These are phyloP conservation scores for Stictonetta naevosa DNA, from an alignment of 2,113 vertebrate genomes.

Conservation along the genomic window DNA sequence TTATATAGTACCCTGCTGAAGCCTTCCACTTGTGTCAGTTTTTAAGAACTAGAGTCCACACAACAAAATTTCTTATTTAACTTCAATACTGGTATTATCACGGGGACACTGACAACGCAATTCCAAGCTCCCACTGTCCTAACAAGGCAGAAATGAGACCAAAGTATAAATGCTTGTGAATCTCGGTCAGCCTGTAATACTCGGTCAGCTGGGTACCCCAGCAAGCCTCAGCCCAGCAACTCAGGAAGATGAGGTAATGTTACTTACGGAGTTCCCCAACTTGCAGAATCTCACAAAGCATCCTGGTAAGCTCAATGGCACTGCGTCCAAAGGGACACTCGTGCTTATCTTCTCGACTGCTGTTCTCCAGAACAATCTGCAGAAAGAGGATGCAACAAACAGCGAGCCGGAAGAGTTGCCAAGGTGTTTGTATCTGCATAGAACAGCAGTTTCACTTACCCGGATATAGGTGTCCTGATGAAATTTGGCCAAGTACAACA, in stretches of 20 bases:
- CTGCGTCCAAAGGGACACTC: conserved; percentile 98
- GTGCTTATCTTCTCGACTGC: conserved; percentile 95
- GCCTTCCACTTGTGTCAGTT: not conserved
- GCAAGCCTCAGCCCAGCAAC: not conserved
- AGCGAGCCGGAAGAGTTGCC: not conserved
- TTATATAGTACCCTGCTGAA: not conserved
- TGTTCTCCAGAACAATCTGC: conserved; percentile 97
- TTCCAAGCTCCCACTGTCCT: not conserved
- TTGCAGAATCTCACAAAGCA: conserved; percentile 96
- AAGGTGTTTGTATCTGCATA: not conserved
- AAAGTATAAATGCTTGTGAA: not conserved
- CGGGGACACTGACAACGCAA: not conserved
- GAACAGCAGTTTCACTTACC: conserved; percentile 70
- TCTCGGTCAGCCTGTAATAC: not conserved
- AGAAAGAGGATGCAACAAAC: not conserved
- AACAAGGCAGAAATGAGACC: not conserved
- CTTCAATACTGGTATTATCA: not conserved
- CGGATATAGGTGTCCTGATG: conserved; percentile 98
- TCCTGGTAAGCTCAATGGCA: conserved; percentile 94
- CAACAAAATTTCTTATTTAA: not conserved
- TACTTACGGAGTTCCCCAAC: conserved; percentile 97
- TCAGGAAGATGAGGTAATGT: not conserved
- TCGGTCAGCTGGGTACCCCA: too few species aligned
- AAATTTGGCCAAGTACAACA: conserved; percentile 95
- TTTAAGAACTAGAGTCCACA: not conserved